Evolutionary conservation across 2,113 vertebrate species (phyloP), one percentile per base, ranked within the genome.

Genomic region (Psilopsiagon aurifrons): DNA sequence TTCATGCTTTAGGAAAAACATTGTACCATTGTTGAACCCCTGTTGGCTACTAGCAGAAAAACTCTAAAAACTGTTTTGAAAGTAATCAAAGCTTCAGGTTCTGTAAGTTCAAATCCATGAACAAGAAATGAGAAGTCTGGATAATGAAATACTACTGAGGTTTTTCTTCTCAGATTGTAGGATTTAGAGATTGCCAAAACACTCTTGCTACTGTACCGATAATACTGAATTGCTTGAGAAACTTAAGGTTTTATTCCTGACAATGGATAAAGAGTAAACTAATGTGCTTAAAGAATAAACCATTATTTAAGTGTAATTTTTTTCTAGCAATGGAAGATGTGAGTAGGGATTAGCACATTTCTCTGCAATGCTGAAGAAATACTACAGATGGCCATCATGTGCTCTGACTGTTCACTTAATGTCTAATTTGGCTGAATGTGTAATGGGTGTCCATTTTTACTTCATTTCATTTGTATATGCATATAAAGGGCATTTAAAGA

Each of bases 221-320:
- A 86, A 90, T 79, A 51, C 49, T 95, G 81, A 87, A 79, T 62
- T 93, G 96, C 73, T 70, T 94, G 62, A 94, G 92, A 86, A 92
- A 76, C n/a, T 47, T 63, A 29, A 49, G n/a, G 18, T n/a, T 92
- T 97, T 96, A 54, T 62, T 90, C 41, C 52, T 88, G 77, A 66
- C 44, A 83, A 35, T 11, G 13, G 44, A 63, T 91, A 22, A 95
- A 79, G 62, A 91, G 80, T 92, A 86, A 96, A 85, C 31, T 70
- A 60, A 78, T 6, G 2, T 85, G 52, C 85, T 94, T 39, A 85
- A 87, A 85, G 54, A 93, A 91, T 88, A 86, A 91, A 87, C n/a
- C 27, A 5, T 84, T 88, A 92, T 75, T 93, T 83, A 86, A 83
- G 22, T 86, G 47, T 71, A 86, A 67, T 28, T 73, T 71, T 71